Percentiles rank a stretch among this genome's conserved stretches.
phyloP scores from a whole-genome alignment of 2,113 vertebrate genomes.

The Apteryx mantelli region DNA sequence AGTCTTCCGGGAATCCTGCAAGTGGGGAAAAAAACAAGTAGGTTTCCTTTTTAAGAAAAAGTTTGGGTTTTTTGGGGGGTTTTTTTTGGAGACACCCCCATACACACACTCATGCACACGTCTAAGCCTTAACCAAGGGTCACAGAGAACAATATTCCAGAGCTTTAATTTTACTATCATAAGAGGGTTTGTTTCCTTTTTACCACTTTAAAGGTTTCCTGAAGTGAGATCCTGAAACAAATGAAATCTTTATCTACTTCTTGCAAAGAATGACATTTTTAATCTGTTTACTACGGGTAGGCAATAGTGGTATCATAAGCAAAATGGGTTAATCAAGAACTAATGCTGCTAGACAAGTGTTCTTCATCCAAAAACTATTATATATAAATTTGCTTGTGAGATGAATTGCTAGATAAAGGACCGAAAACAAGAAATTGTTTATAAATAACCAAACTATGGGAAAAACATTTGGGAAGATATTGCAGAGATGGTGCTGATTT shows the following conservation, averaged over 20 bases:
- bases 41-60: accelerated
- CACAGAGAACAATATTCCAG: background rate
- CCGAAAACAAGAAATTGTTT: too few species aligned
- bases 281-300: background rate
- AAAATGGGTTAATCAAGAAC: background rate
- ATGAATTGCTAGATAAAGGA: background rate
- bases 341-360: background rate
- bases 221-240: background rate
- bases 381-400: background rate
- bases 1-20: slow-evolving; percentile 94
- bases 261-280: background rate
- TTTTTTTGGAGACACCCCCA: background rate
- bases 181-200: background rate
- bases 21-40: background rate
- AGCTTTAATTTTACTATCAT: background rate
- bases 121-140: background rate
- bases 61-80: too few species aligned
- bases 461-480: background rate
- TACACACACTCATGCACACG: too few species aligned
- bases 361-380: background rate
- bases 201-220: background rate
- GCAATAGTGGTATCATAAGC: background rate
- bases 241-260: background rate
- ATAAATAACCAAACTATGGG: background rate
- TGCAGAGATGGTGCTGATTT: background rate